Conservation (phyloP, 2,113 vertebrate species). For the Pseudonaja textilis region DNA sequence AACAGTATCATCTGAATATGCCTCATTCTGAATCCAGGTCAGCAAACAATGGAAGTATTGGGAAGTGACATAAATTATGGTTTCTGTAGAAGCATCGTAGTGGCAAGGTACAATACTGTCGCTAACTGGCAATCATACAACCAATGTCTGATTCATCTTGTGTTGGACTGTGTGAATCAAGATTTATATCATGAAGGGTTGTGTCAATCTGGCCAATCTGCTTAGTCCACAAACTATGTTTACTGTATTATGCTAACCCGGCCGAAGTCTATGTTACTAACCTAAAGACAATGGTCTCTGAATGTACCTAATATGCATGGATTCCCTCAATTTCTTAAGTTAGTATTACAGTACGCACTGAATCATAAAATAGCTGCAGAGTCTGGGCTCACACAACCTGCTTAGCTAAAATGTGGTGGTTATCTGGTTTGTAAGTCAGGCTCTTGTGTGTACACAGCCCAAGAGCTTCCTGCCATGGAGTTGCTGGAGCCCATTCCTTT, state of each 20-base stretch:
- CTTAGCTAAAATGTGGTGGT: background rate
- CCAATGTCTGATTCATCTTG: background rate
- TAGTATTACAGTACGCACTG: background rate
- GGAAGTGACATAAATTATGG: background rate
- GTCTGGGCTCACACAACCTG: background rate
- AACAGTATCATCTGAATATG: background rate
- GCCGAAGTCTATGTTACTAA: background rate
- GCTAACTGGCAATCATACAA: background rate
- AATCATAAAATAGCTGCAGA: background rate
- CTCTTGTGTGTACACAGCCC: background rate
- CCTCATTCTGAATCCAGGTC: background rate
- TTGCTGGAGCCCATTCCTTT: background rate
- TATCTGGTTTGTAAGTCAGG: background rate
- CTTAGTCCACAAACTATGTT: background rate
- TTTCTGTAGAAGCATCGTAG: background rate
- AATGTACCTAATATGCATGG: background rate
- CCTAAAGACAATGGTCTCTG: background rate
- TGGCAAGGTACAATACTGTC: background rate
- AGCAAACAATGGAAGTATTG: background rate
- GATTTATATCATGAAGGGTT: background rate
- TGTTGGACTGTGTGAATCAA: background rate
- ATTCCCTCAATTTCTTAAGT: background rate
- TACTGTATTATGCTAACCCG: background rate
- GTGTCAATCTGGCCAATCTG: background rate
- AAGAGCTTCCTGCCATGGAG: background rate